phyloP scores from a whole-genome alignment of 2,113 vertebrate genomes.

The Odobenus rosmarus region DNA sequence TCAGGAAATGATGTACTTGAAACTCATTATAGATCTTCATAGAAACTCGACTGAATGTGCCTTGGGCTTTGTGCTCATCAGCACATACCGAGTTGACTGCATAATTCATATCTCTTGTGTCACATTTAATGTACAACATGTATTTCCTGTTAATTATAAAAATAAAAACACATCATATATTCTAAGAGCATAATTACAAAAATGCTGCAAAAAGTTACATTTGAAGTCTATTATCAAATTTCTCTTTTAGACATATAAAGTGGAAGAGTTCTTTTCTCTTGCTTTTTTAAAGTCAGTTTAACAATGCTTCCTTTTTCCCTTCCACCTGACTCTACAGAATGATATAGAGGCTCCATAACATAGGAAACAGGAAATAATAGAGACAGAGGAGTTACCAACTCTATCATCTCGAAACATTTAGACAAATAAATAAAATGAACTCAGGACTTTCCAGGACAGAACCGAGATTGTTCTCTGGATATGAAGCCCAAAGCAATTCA shows the following conservation, averaged over 20 bases:
- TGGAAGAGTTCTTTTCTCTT: neutral
- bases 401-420: conserved; percentile 71
- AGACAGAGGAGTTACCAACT: conserved; percentile 78
- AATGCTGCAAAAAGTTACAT: conserved; percentile 78
- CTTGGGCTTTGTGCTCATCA: conserved; percentile 85
- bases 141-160: conserved; percentile 88
- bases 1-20: conserved; percentile 89
- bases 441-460: conserved; percentile 58
- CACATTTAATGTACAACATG: conserved; percentile 87
- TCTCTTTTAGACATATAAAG: conserved; percentile 8
- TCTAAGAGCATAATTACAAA: conserved; percentile 82
- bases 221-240: conserved; percentile 47
- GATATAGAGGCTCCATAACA: conserved; percentile 53
- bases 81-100: conserved; percentile 82
- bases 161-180: conserved; percentile 82
- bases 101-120: conserved; percentile 90
- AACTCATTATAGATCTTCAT: conserved; percentile 87
- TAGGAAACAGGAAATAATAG: conserved; percentile 79
- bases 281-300: conserved; percentile 22
- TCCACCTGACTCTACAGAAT: conserved; percentile 63
- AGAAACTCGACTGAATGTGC: conserved; percentile 81
- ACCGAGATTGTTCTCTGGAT: conserved; percentile 59
- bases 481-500: conserved; percentile 62
- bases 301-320: conserved; percentile 59
- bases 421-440: conserved; percentile 82